These are phyloP conservation scores for Sminthurides aquaticus DNA, from an alignment of 2,888 invertebrate species.

Conservation along the genomic window DNA sequence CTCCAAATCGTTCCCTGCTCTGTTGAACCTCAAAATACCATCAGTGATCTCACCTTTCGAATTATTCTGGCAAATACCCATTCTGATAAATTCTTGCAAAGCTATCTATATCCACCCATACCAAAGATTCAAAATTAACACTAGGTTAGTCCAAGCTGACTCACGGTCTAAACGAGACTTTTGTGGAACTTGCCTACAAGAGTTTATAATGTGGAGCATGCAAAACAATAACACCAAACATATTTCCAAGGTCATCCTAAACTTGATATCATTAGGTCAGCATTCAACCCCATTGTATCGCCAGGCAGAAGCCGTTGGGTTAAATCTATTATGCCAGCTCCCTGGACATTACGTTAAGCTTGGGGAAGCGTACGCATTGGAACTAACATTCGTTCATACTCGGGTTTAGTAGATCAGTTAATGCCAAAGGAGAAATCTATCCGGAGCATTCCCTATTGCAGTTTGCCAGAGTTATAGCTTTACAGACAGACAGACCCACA, in stretches of 20 bases:
- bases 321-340: conserved; percentile 60
- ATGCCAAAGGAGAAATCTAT: conserved; percentile 37
- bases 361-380: conserved; percentile 57
- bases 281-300: conserved; percentile 57
- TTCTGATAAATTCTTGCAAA: neutral
- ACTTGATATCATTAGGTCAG: conserved; percentile 55
- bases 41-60: conserved; percentile 25
- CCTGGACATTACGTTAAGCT: conserved; percentile 52
- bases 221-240: conserved; percentile 51
- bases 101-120: no score
- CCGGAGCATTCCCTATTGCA: conserved; percentile 19
- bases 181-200: conserved; percentile 55
- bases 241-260: conserved; percentile 53
- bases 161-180: conserved; percentile 59
- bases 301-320: conserved; percentile 62
- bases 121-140: neutral
- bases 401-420: conserved; percentile 48
- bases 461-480: neutral
- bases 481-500: no score
- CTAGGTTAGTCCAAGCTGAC: conserved; percentile 53
- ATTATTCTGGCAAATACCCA: conserved; percentile 28
- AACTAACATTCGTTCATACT: conserved; percentile 57
- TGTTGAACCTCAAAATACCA: conserved; percentile 47
- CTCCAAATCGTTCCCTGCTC: conserved; percentile 64
- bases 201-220: conserved; percentile 61